phyloP scores from a whole-genome alignment of 2,888 invertebrate species.

The Dysmachus trigonus region DNA sequence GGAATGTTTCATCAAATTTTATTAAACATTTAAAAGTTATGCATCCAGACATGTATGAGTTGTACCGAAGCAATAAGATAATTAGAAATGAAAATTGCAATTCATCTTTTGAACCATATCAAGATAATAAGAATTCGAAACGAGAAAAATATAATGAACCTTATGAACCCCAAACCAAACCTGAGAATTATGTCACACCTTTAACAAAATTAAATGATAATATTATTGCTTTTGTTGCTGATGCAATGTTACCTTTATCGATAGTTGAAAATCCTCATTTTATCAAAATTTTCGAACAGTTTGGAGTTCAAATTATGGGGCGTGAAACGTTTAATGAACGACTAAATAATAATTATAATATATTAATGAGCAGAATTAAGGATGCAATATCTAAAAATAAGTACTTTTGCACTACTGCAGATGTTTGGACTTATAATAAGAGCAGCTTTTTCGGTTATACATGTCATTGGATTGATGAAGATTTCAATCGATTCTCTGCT shows the following conservation, averaged over 20 bases:
- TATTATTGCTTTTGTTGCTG: neutral
- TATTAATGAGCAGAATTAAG: neutral
- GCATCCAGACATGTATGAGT: constrained; percentile 6
- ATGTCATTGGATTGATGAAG: constrained; percentile 17
- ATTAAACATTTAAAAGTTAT: constrained; percentile 2
- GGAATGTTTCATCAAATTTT: constrained; percentile 1
- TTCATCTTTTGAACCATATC: neutral
- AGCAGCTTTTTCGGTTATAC: constrained; percentile 44
- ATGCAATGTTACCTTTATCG: neutral
- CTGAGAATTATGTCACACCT: neutral
- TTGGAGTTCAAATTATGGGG: neutral
- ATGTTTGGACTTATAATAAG: constrained; percentile 42
- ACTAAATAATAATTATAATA: neutral
- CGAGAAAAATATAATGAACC: neutral
- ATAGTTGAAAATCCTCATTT: constrained; percentile 1
- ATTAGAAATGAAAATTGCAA: neutral
- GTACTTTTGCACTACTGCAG: constrained; percentile 44
- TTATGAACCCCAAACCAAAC: neutral
- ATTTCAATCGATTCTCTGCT: neutral
- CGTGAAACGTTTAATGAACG: neutral
- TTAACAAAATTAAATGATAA: neutral
- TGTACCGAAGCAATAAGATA: neutral
- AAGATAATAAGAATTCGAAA: neutral
- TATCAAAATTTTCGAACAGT: neutral
- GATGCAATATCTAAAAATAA: neutral